Evolutionary conservation across 2,888 invertebrate species (phyloP).

Genomic region (Uropetala carovei): DNA sequence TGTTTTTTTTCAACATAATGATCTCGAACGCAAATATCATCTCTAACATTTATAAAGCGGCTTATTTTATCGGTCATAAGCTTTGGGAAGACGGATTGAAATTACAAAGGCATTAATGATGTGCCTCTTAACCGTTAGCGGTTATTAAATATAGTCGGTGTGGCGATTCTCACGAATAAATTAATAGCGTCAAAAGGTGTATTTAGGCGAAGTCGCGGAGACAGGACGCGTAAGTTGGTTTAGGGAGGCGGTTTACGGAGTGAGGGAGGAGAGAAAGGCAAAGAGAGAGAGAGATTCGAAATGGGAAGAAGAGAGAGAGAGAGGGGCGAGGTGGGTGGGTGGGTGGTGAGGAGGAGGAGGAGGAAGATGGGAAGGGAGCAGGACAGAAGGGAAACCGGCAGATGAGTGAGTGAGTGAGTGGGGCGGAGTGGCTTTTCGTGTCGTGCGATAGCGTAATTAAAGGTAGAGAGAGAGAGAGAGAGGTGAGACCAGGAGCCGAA

Average conservation of each 20-base stretch:
- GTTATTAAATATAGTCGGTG: no score
- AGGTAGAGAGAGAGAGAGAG: slow-evolving; percentile 49
- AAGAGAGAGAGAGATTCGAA: not conserved
- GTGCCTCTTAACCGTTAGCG: no score
- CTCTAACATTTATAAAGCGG: no score
- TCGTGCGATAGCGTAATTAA: slow-evolving; percentile 65
- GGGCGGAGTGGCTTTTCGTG: slow-evolving; percentile 65
- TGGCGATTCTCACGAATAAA: not conserved
- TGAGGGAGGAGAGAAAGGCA: not conserved
- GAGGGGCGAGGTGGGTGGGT: not conserved
- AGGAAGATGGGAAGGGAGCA: not conserved
- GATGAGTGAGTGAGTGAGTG: slow-evolving; percentile 53
- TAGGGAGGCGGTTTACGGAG: not conserved
- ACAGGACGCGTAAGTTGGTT: slow-evolving; percentile 38
- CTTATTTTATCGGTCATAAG: no score
- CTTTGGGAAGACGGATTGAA: no score
- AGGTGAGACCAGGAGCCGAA: slow-evolving; percentile 51
- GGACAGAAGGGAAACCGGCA: slow-evolving; percentile 31
- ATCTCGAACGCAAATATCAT: no score
- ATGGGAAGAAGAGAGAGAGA: not conserved
- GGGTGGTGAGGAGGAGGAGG: not conserved
- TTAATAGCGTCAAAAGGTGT: slow-evolving; percentile 44
- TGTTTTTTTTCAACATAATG: no score
- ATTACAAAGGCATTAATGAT: no score
- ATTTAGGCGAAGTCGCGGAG: slow-evolving; percentile 20